Base-by-base conservation (phyloP, 2,888 invertebrate genomes). In the Ellobium chinense region DNA sequence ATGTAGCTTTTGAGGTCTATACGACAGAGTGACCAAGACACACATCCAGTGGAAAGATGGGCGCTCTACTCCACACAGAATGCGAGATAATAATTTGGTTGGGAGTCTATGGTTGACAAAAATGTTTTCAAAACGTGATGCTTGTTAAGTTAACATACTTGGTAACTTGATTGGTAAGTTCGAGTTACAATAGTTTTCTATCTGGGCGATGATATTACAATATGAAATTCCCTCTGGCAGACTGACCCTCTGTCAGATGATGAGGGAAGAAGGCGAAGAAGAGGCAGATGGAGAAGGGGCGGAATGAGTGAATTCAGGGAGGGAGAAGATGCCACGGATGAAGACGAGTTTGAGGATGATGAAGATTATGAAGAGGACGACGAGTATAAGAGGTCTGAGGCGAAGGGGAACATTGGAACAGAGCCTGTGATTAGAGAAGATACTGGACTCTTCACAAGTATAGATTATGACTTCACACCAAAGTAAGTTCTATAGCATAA, bases 381-480 rank as follows among this genome's bases (percentile, higher is more conserved):
- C 21, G 36, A 29, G 21, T 14, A 66, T 12, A 24, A 54, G 18
- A 21, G 29, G 29, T 7, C 27, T 24, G 24, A 63, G 29, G n/a
- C n/a, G n/a, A 29, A 18, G 24, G 54, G 63, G 7, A 31, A 62
- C 24, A 5, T 21, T 63, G 63, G 34, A 18, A 27, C 60, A 60
- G 3, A 3, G 1, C 7, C 63, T 21, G 4, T 63, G 5, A 31
- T 31, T 2, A 62, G 69, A 29, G 31, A 36, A 27, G 63, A 34
- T 7, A 46, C 63, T 7, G 66, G 68, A 2, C 62, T 65, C 37
- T 80, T 80, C 29, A 54, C 66, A n/a, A 39, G 39, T 29, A 68
- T 75, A 21, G 75, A 80, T 27, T 31, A 62, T n/a, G 74, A 80
- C 29, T 36, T 74, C 34, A 80, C 80, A 3, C 80, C 80, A 27